Evolutionary conservation across 37 sponge, comb jelly and placozoan species (phyloP).

Genomic region (Hexactinellida sp.): DNA sequence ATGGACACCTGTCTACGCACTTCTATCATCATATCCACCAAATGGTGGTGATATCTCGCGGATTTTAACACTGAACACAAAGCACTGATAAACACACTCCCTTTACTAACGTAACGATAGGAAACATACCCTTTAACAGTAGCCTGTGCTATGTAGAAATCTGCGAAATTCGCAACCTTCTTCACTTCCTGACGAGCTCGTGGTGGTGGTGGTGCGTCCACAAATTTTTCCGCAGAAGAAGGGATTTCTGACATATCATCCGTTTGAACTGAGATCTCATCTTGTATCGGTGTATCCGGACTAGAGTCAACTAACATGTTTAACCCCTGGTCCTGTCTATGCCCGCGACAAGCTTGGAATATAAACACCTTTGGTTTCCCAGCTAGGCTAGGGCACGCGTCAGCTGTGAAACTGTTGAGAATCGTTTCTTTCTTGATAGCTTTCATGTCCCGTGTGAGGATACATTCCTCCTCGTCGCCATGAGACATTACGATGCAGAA

Average conservation of each 20-base stretch:
- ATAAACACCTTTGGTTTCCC: background rate
- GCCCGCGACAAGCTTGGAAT: background rate
- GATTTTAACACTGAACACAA: slow-evolving; percentile 9
- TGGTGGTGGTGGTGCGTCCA: background rate
- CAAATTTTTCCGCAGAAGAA: background rate
- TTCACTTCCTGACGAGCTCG: slow-evolving; percentile 14
- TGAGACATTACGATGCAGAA: slow-evolving; percentile 11
- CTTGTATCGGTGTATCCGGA: background rate
- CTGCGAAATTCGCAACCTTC: slow-evolving; percentile 20
- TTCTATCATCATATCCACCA: slow-evolving; percentile 7
- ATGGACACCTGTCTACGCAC: background rate
- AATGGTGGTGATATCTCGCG: slow-evolving; percentile 18
- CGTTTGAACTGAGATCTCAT: background rate
- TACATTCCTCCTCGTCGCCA: background rate
- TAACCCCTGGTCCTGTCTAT: background rate
- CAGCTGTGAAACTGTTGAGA: background rate
- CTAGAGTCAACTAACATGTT: background rate
- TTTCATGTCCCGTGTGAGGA: background rate
- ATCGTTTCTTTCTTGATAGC: slow-evolving; percentile 3
- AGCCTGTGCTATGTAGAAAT: slow-evolving; percentile 15
- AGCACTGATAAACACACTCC: slow-evolving; percentile 11
- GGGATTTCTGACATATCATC: background rate
- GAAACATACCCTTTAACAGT: slow-evolving; percentile 2
- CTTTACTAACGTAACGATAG: background rate
- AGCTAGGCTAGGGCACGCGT: background rate